Conservation (phyloP, 2,797 vertebrate species). For the Chlorospingus flavigularis region DNA sequence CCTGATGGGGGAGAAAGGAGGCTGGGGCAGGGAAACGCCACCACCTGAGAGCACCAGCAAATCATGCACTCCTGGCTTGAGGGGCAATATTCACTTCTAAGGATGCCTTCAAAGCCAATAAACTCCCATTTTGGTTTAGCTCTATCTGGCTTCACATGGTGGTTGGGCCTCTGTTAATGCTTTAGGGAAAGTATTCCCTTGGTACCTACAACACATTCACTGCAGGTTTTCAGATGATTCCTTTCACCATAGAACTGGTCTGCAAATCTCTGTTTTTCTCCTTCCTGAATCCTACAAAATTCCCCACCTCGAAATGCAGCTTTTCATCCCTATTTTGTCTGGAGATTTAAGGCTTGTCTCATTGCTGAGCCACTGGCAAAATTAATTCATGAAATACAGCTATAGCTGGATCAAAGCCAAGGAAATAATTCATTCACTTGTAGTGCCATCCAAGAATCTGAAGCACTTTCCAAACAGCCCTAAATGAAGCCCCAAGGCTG, state of each 20-base stretch:
- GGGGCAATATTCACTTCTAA: not conserved
- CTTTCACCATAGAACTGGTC: not conserved
- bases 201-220: not conserved
- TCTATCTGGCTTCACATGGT: not conserved
- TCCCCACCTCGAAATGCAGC: not conserved
- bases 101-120: not conserved
- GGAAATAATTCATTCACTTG: conserved; percentile 28
- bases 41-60: not conserved
- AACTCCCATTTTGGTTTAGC: not conserved
- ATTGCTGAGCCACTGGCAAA: not conserved
- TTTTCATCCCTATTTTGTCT: conserved; percentile 7
- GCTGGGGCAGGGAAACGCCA: not conserved
- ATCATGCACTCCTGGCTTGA: not conserved
- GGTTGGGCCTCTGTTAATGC: not conserved
- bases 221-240: not conserved
- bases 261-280: not conserved
- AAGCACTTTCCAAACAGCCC: not conserved
- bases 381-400: conserved; percentile 50
- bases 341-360: conserved; percentile 13
- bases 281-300: not conserved
- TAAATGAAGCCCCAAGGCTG: not conserved
- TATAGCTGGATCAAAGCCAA: conserved; percentile 39
- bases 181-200: not conserved
- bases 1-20: not conserved
- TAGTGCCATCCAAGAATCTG: conserved; percentile 18